Conservation (phyloP, 2,113 vertebrate species). For the Maccullochella peelii region DNA sequence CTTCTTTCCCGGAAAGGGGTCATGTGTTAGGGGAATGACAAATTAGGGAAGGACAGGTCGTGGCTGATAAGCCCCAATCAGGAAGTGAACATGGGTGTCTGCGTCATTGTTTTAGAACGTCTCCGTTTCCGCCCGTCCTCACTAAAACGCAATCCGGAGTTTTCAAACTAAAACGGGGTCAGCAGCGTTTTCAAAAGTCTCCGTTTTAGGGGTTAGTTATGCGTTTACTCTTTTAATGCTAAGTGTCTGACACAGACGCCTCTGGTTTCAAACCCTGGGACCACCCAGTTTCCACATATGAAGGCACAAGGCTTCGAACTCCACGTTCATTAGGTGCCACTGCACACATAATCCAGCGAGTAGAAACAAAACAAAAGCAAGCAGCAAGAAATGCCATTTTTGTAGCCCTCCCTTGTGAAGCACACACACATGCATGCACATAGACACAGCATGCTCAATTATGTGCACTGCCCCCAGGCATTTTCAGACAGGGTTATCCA, state of each 20-base stretch:
- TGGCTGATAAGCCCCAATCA: too few relatives aligned
- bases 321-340: slow-evolving; percentile 27
- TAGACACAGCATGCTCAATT: slow-evolving; percentile 53
- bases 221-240: background rate
- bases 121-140: too few relatives aligned
- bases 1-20: too few relatives aligned
- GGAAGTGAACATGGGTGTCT: too few relatives aligned
- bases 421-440: background rate
- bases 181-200: too few relatives aligned
- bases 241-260: background rate
- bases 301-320: slow-evolving; percentile 14
- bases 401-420: slow-evolving; percentile 26
- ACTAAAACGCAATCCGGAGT: too few relatives aligned
- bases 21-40: too few relatives aligned
- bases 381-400: slow-evolving; percentile 32
- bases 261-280: background rate
- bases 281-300: background rate
- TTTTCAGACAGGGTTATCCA: slow-evolving; percentile 72
- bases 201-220: too few relatives aligned
- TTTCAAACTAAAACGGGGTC: too few relatives aligned
- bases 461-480: slow-evolving; percentile 54
- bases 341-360: slow-evolving; percentile 1
- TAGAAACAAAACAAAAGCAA: slow-evolving; percentile 48
- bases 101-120: too few relatives aligned
- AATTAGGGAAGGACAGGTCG: too few relatives aligned